Base-by-base conservation (phyloP, 2,797 vertebrate genomes). In the Spinus pinus region DNA sequence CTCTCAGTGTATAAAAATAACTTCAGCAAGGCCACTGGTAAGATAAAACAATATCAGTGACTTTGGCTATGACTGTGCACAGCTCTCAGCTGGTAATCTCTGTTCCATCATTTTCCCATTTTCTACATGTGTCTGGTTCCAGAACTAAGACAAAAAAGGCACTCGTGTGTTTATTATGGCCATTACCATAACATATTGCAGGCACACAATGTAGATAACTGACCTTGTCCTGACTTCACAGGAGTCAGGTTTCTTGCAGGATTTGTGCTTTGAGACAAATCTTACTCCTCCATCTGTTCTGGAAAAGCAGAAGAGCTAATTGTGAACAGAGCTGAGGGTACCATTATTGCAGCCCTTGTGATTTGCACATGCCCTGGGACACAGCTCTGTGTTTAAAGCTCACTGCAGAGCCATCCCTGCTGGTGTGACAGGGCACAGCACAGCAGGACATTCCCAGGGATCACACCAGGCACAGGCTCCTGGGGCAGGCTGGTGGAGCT, bases 41-140 rank as follows among this genome's bases (percentile, higher is more conserved):
- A 15, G 53, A 30, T 71, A 51, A 88, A 75, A 37, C 13, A 44
- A 11, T 4, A 47, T 57, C 24, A 54, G 46, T 30, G 67, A 37
- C 61, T 75, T 53, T 37, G 64, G 30, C 67, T 61, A 10, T 0
- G 0, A 7, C 28, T 21, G 5, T n/a, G 37, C 2, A 1, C 47
- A n/a, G 44, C 23, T 82, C 69, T 53, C 12, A 37, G n/a, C 22
- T n/a, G 20, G 49, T 56, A 37, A 42, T 64, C 41, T 82, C 70
- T 37, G 18, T 39, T 70, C 70, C 60, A 61, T 56, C 14, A 6
- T 61, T 74, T 54, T 62, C 53, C 41, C 8, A 18, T 61, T 81
- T 54, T 54, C 64, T 65, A 23, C 10, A 12, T 6, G 20, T 20
- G n/a, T 50, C 35, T 51, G 74, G 49, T 58, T 75, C 49, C 56